These are phyloP conservation scores for Setophaga petechia DNA, from an alignment of 2,113 vertebrate genomes.

Conservation along the genomic window DNA sequence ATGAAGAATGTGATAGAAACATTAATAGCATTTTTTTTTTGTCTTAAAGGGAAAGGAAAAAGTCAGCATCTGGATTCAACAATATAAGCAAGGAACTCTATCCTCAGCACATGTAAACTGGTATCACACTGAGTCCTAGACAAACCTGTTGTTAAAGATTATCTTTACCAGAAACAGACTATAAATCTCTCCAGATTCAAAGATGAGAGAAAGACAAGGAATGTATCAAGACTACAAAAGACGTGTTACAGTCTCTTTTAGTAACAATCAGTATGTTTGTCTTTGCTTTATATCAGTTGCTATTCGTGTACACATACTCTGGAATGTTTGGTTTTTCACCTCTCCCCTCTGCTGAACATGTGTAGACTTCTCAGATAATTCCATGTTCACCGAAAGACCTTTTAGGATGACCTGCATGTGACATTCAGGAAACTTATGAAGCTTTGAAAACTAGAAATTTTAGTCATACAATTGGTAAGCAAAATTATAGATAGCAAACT, in stretches of 20 bases:
- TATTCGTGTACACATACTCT: background rate
- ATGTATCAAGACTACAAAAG: background rate
- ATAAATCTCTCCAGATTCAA: constrained; percentile 16
- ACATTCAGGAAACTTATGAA: background rate
- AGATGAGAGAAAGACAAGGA: background rate
- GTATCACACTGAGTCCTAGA: background rate
- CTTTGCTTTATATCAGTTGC: background rate
- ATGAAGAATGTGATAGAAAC: background rate
- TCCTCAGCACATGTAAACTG: background rate
- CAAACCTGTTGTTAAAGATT: background rate
- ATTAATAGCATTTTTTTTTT: background rate
- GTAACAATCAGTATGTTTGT: background rate
- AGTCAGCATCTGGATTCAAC: background rate
- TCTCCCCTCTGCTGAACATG: background rate
- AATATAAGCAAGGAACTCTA: background rate
- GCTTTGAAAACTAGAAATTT: background rate
- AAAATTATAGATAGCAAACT: background rate
- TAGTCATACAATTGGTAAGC: background rate
- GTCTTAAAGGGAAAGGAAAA: background rate
- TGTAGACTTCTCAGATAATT: background rate
- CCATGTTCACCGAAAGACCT: background rate
- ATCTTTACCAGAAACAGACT: background rate
- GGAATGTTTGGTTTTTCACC: background rate
- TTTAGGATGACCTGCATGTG: background rate
- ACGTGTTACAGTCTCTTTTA: background rate